These are phyloP conservation scores for Hymenopus coronatus DNA, from an alignment of 2,888 invertebrate species.

Conservation along the genomic window DNA sequence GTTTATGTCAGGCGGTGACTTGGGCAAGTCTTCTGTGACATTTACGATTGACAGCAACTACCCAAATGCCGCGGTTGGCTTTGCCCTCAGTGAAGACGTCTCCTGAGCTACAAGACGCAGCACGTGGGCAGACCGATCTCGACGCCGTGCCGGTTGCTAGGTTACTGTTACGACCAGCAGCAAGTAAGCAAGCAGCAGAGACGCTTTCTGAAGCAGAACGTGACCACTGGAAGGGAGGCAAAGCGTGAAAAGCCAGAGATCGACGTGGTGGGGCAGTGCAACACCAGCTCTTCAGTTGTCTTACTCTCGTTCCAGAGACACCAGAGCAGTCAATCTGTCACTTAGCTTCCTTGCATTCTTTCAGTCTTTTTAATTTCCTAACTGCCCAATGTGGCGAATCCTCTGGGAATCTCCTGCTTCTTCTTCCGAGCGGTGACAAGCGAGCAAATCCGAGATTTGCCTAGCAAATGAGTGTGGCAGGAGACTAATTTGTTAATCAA, in stretches of 20 bases:
- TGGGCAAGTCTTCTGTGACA: no score
- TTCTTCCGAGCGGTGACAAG: background rate
- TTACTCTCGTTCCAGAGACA: no score
- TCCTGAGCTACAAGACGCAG: background rate
- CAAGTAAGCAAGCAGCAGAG: background rate
- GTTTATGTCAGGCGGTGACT: background rate
- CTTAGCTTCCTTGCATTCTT: background rate
- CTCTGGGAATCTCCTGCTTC: background rate
- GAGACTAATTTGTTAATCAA: background rate
- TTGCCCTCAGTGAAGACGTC: background rate
- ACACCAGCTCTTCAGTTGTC: background rate
- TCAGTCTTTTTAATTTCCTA: background rate
- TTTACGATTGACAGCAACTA: no score
- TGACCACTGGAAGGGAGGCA: background rate
- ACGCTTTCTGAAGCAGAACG: background rate
- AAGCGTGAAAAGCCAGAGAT: background rate
- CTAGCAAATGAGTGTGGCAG: background rate
- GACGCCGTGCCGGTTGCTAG: background rate
- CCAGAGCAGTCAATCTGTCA: no score
- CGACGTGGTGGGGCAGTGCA: background rate
- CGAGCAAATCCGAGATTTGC: background rate
- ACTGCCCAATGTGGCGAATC: background rate
- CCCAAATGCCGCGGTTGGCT: background rate
- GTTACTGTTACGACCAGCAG: background rate
- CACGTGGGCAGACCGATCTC: background rate